phyloP scores from a whole-genome alignment of 2,888 invertebrate genomes.

The Drosophila emarginata region DNA sequence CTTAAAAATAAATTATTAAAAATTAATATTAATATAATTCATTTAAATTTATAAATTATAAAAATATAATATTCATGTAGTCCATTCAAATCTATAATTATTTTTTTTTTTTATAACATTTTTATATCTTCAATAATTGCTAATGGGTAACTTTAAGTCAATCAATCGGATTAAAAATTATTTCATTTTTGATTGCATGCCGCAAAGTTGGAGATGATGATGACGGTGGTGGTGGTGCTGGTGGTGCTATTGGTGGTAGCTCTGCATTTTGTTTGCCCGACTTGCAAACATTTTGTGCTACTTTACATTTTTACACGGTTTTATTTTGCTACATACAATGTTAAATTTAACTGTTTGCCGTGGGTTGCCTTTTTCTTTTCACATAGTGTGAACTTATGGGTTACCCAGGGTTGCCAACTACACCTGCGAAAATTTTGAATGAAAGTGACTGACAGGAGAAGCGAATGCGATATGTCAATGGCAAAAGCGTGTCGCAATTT shows the following conservation, averaged over 20 bases:
- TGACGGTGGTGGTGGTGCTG: not conserved
- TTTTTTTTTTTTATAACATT: not conserved
- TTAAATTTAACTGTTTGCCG: constrained; percentile 48
- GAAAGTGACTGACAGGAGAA: constrained; percentile 48
- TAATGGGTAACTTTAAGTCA: not conserved
- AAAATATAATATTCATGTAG: too few species aligned
- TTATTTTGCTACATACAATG: constrained; percentile 25
- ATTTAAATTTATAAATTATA: too few species aligned
- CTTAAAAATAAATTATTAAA: too few species aligned
- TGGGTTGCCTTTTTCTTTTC: constrained; percentile 46
- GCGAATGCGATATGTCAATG: constrained; percentile 53
- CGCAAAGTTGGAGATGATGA: constrained; percentile 2
- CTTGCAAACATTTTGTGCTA: constrained; percentile 51
- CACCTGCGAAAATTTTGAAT: constrained; percentile 61
- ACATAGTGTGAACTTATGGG: constrained; percentile 31
- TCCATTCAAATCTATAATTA: too few species aligned
- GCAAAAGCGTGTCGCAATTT: constrained; percentile 70
- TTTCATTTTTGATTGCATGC: constrained; percentile 38
- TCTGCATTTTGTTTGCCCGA: constrained; percentile 39
- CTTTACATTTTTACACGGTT: constrained; percentile 43
- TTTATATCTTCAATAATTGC: not conserved
- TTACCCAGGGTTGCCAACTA: constrained; percentile 38
- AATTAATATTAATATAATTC: too few species aligned
- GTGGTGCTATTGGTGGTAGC: not conserved
- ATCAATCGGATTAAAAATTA: not conserved